phyloP scores from a whole-genome alignment of 2,113 vertebrate species.

The Geothlypis trichas region DNA sequence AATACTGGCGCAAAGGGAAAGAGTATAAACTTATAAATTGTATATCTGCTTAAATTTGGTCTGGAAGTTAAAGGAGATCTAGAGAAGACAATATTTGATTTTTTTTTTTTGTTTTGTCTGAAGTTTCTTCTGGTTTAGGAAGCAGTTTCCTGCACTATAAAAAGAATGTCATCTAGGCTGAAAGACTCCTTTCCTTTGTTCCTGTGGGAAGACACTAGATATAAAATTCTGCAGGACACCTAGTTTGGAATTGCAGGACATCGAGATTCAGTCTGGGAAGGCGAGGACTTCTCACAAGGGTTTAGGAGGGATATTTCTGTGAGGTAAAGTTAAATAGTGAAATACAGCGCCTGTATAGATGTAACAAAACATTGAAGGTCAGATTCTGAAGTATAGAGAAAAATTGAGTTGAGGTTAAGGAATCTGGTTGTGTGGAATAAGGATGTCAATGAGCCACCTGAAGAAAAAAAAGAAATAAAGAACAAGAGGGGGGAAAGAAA shows the following conservation, averaged over 20 bases:
- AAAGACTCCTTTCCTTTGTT: no score
- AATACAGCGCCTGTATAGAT: neutral
- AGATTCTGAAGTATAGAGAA: neutral
- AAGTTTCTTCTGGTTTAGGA: no score
- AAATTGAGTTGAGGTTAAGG: neutral
- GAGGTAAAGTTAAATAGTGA: neutral
- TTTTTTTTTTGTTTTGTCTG: neutral
- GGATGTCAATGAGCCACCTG: neutral
- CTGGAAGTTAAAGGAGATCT: neutral
- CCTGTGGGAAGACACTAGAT: no score
- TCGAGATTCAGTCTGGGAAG: neutral
- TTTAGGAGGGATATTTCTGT: neutral
- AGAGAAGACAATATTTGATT: neutral
- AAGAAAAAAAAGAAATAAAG: neutral
- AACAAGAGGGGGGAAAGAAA: neutral
- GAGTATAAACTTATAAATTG: neutral
- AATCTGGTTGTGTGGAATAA: neutral
- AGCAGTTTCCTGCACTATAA: no score
- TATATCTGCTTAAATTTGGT: neutral
- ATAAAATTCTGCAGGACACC: no score
- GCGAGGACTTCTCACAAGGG: neutral
- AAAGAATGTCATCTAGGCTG: no score
- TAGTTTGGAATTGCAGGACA: no score
- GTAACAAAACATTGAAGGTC: neutral
- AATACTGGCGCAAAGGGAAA: neutral